phyloP scores from a whole-genome alignment of 1,140 invertebrate species.

The Leptinotarsa texana region DNA sequence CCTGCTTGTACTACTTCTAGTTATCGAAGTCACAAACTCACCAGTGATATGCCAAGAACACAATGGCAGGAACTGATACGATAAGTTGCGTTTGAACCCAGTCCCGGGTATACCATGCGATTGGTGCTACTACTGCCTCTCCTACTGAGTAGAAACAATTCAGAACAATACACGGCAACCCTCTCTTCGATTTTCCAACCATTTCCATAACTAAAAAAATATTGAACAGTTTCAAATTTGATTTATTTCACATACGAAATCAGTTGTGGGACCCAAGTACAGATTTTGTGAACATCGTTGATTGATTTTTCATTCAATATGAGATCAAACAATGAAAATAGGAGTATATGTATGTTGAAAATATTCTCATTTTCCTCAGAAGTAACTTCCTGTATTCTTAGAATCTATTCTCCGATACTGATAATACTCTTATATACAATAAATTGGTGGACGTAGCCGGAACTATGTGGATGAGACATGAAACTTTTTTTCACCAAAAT shows the following conservation, averaged over 20 bases:
- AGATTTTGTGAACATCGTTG: background rate
- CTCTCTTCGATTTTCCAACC: conserved; percentile 66
- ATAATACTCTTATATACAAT: no score
- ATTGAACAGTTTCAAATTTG: background rate
- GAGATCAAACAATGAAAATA: no score
- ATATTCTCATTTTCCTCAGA: no score
- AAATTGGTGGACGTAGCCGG: no score
- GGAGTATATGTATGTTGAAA: no score
- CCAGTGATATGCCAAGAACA: conserved; percentile 64
- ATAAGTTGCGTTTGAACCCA: conserved; percentile 65
- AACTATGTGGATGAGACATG: no score
- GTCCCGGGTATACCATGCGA: conserved; percentile 63
- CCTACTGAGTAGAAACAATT: conserved; percentile 71
- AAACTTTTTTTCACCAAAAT: no score
- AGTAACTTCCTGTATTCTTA: no score
- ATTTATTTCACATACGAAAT: background rate
- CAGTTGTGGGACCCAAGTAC: background rate
- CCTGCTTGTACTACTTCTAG: background rate
- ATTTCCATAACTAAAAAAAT: conserved; percentile 64
- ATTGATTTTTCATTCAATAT: no score
- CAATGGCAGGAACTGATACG: conserved; percentile 61
- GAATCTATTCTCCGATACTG: no score
- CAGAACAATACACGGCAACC: conserved; percentile 66
- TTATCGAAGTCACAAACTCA: conserved; percentile 36
- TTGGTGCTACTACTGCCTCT: conserved; percentile 63